phyloP scores from a whole-genome alignment of 2,113 vertebrate species.

The Toxotes chatareus region DNA sequence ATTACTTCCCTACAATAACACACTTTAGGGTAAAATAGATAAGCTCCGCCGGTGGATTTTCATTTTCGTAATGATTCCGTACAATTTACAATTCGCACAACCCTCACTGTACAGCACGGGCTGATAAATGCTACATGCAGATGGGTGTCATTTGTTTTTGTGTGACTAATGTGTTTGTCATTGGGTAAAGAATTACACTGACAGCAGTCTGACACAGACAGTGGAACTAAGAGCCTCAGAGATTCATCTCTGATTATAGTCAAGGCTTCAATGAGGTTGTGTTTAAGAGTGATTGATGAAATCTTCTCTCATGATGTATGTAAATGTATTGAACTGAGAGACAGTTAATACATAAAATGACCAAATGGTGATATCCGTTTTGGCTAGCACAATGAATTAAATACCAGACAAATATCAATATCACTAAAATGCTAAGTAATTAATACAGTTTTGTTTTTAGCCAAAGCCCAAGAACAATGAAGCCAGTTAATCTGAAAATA shows the following conservation, averaged over 20 bases:
- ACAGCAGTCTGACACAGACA: constrained; percentile 25
- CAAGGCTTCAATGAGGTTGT: background rate
- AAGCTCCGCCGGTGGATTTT: background rate
- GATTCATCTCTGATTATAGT: background rate
- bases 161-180: constrained; percentile 40
- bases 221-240: constrained; percentile 29
- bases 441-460: background rate
- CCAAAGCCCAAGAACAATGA: background rate
- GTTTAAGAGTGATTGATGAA: background rate
- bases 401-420: too few relatives aligned
- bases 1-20: constrained; percentile 6
- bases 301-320: background rate
- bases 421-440: background rate
- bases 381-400: too few relatives aligned
- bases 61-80: constrained; percentile 15
- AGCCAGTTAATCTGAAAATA: background rate
- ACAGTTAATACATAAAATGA: too few relatives aligned
- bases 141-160: constrained; percentile 39
- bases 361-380: too few relatives aligned
- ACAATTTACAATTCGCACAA: constrained; percentile 32
- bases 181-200: constrained; percentile 19
- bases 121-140: constrained; percentile 26
- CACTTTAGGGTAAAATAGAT: constrained; percentile 10
- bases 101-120: background rate
- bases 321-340: too few relatives aligned